These are phyloP conservation scores for Malurus splendens DNA, from an alignment of 2,797 vertebrate species.

Conservation along the genomic window DNA sequence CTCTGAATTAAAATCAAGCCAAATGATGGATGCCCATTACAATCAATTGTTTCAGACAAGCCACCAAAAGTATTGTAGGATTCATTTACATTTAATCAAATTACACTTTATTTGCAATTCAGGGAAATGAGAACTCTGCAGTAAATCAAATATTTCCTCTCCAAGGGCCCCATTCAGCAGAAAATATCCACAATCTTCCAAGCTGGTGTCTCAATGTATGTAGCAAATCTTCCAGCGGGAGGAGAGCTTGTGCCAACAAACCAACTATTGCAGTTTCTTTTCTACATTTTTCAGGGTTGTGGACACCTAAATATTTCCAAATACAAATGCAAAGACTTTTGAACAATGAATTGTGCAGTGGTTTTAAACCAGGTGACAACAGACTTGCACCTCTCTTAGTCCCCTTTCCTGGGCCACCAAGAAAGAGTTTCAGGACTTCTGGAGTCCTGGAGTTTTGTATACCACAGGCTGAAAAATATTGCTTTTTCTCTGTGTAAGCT, in stretches of 20 bases:
- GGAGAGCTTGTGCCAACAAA: conserved; percentile 53
- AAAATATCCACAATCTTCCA: conserved; percentile 34
- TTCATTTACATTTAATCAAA: conserved; percentile 70
- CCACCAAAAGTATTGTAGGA: conserved; percentile 61
- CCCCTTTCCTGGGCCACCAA: neutral
- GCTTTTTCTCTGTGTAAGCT: neutral
- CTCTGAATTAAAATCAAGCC: conserved; percentile 61
- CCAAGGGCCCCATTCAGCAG: conserved; percentile 52
- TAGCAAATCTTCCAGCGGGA: conserved; percentile 49
- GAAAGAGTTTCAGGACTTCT: neutral
- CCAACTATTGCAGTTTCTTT: neutral
- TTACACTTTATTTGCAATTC: conserved; percentile 68
- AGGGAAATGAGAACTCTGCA: conserved; percentile 60
- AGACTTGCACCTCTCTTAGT: neutral
- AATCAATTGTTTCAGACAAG: conserved; percentile 67
- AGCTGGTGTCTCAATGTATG: conserved; percentile 22
- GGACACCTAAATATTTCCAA: neutral
- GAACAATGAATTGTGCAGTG: neutral
- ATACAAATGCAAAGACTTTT: neutral
- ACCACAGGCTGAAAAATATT: neutral
- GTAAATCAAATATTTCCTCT: conserved; percentile 67
- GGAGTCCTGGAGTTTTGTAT: neutral
- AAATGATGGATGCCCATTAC: conserved; percentile 62
- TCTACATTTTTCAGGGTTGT: neutral
- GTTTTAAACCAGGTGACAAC: neutral